Evolutionary conservation across 2,113 vertebrate genomes (phyloP).

Genomic region (Oryctolagus cuniculus): mOryCun1.1 NC_091435.1:141080501-141081000

Average conservation of each 20-base stretch:
- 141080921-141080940: no score
- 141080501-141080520: constrained; percentile 68
- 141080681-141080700: neutral
- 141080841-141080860: no score
- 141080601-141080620: neutral
- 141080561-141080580: constrained; percentile 29
- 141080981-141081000: no score
- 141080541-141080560: constrained; percentile 41
- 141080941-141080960: no score
- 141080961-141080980: no score
- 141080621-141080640: constrained; percentile 4
- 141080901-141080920: no score
- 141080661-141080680: constrained; percentile 42
- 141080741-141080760: neutral
- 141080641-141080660: neutral
- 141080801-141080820: no score
- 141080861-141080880: no score
- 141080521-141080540: constrained; percentile 68
- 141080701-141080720: constrained; percentile 64
- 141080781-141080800: no score
- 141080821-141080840: no score
- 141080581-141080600: constrained; percentile 41
- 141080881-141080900: no score
- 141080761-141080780: no score
- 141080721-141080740: constrained; percentile 30